A percentile compares a stretch with the other conserved stretches of the same genome.
Conservation (phyloP, 1,140 invertebrate species). For the Calliopsis andreniformis region DNA sequence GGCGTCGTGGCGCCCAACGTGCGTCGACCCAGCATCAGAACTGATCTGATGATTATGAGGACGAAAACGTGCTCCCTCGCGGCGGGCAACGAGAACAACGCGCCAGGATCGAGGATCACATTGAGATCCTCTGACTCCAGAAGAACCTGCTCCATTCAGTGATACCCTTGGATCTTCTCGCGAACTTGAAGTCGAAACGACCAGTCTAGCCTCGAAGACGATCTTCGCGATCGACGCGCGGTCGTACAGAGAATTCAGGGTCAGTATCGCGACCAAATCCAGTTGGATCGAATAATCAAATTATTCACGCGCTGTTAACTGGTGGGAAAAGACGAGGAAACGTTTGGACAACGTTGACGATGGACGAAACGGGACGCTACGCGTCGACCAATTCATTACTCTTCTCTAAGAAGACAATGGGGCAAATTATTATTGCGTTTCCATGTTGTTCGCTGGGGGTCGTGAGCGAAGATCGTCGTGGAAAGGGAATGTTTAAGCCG, state of each 20-base stretch:
- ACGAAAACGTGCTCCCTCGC: constrained; percentile 88
- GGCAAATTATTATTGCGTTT: constrained; percentile 2
- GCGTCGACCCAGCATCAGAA: constrained; percentile 90
- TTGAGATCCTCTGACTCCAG: constrained; percentile 65
- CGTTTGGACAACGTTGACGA: no score
- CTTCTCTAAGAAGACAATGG: background rate
- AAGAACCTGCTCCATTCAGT: constrained; percentile 74
- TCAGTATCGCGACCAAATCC: background rate
- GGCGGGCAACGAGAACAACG: constrained; percentile 79
- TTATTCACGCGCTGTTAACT: no score
- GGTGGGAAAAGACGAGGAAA: no score
- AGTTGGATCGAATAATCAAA: no score
- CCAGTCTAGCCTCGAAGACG: constrained; percentile 16
- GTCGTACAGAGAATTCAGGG: background rate
- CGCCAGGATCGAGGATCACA: constrained; percentile 72
- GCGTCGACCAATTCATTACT: background rate
- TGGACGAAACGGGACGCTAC: background rate
- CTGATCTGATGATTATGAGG: constrained; percentile 92
- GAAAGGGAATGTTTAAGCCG: constrained; percentile 58
- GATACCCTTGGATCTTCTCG: constrained; percentile 56
- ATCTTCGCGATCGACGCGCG: constrained; percentile 50
- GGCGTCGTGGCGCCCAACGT: constrained; percentile 93
- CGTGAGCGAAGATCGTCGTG: constrained; percentile 59
- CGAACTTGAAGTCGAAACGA: constrained; percentile 32
- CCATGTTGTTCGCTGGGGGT: background rate